Evolutionary conservation across 2,113 vertebrate genomes (phyloP).

Genomic region (Tichodroma muraria): DNA sequence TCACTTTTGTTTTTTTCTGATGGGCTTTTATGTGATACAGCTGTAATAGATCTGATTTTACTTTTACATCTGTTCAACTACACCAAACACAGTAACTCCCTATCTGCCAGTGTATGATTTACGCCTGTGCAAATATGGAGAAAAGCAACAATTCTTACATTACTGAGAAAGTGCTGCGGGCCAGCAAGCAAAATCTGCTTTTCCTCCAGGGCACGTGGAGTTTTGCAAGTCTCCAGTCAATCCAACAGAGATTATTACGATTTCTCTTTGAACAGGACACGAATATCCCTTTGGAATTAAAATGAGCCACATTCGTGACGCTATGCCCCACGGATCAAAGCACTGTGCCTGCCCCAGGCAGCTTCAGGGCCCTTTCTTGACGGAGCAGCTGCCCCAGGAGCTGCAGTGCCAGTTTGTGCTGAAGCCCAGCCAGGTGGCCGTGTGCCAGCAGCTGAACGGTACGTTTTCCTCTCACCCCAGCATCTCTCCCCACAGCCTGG

Average conservation of each 20-base stretch:
- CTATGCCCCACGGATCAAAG: conserved; percentile 68
- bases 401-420: conserved; percentile 94
- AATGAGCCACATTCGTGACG: conserved; percentile 89
- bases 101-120: background rate
- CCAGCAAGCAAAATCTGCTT: background rate
- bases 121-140: background rate
- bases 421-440: conserved; percentile 76
- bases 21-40: background rate
- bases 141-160: background rate
- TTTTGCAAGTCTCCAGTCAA: background rate
- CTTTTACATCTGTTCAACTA: background rate
- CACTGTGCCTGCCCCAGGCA: conserved; percentile 64
- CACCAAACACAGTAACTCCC: background rate
- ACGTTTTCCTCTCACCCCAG: background rate
- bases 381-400: conserved; percentile 85
- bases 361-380: conserved; percentile 77
- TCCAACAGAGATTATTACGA: background rate
- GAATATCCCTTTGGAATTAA: conserved; percentile 94
- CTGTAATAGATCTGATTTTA: background rate
- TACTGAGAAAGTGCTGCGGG: background rate
- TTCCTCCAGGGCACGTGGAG: background rate
- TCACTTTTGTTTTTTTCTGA: background rate
- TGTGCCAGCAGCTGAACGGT: conserved; percentile 74
- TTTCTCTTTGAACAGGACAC: conserved; percentile 79
- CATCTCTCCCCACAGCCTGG: background rate